Evolutionary conservation across 2,888 invertebrate genomes (phyloP), one percentile per base, ranked within the genome.

Genomic region (Halictus quadricinctus): DNA sequence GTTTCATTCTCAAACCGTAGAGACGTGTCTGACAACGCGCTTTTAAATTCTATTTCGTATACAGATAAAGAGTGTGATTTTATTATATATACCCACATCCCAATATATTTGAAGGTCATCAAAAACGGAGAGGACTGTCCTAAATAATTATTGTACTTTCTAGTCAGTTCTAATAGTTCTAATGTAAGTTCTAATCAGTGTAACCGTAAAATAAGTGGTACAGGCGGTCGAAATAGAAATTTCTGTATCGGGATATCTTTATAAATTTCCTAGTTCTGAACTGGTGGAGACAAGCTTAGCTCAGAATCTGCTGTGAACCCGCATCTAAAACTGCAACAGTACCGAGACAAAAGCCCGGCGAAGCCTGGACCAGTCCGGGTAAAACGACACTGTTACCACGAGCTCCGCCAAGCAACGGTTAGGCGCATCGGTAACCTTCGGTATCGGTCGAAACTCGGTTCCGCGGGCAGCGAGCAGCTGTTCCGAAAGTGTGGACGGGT

Each of bases 401-500:
- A 25, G 66, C 66, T 66, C 66, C n/a, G 29, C 66, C 66, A 36
- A 36, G 66, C 66, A 66, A 36, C 66, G 66, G 54, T 36, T 54
- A 58, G 58, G 21, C 72, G 72, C 58, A 81, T 66, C 81, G 81
- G 64, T 78, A 78, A 82, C 74, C 74, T 70, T 74, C 58, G 75
- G 46, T 76, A 25, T 7, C 25, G 13, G 58, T 60, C 64, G 75
- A 66, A 64, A 83, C 76, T 73, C 36, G 76, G 41, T 41, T 54
- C 58, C 36, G 48, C 66, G 70, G 70, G 5, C 70, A n/a, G 70
- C 43, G 82, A 84, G 84, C 84, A 84, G 83, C 84, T 84, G 84
- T 84, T 84, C 84, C 82, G 83, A 84, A 84, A 84, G 83, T 79
- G 54, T 8, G 79, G 78, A 83, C 84, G 64, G 54, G 79, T 84